phyloP scores from a whole-genome alignment of 2,797 vertebrate genomes.

The Botia almorhae region DNA sequence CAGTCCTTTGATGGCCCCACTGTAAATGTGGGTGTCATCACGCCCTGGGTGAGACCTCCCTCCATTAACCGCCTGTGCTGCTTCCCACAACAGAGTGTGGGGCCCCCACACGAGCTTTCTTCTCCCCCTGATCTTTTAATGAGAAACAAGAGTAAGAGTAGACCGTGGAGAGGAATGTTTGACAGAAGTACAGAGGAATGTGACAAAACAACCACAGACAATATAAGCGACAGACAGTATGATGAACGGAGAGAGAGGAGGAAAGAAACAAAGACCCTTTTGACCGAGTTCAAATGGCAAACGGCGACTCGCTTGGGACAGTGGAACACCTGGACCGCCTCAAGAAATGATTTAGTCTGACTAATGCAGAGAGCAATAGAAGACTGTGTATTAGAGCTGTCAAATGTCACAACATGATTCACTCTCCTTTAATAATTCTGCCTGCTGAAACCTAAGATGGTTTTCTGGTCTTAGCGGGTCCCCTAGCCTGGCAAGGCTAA shows the following conservation, averaged over 20 bases:
- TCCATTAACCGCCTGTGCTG: slow-evolving; percentile 64
- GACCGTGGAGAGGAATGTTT: slow-evolving; percentile 64
- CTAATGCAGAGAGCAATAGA: not conserved
- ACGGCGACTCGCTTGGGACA: not conserved
- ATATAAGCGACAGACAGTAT: slow-evolving; percentile 67
- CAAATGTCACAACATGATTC: not conserved
- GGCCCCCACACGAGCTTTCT: slow-evolving; percentile 68
- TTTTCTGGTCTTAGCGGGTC: not conserved
- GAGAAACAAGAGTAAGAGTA: slow-evolving; percentile 65
- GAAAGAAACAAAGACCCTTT: slow-evolving; percentile 58
- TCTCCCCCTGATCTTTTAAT: slow-evolving; percentile 69
- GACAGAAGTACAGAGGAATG: slow-evolving; percentile 68
- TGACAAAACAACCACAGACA: slow-evolving; percentile 73
- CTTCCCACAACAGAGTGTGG: slow-evolving; percentile 72
- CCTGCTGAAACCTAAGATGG: no score
- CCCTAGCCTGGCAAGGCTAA: not conserved
- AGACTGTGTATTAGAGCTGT: not conserved
- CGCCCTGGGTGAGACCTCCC: slow-evolving; percentile 72
- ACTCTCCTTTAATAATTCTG: not conserved
- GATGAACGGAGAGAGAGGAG: slow-evolving; percentile 59
- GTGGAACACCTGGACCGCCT: slow-evolving; percentile 24
- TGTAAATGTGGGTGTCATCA: slow-evolving; percentile 70
- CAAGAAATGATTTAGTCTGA: slow-evolving; percentile 1
- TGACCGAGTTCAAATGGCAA: slow-evolving; percentile 2
- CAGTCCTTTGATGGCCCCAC: slow-evolving; percentile 25